Percentiles rank a stretch among this genome's conserved stretches.
phyloP scores from a whole-genome alignment of 2,797 vertebrate genomes.

The Antennarius maculatus region DNA sequence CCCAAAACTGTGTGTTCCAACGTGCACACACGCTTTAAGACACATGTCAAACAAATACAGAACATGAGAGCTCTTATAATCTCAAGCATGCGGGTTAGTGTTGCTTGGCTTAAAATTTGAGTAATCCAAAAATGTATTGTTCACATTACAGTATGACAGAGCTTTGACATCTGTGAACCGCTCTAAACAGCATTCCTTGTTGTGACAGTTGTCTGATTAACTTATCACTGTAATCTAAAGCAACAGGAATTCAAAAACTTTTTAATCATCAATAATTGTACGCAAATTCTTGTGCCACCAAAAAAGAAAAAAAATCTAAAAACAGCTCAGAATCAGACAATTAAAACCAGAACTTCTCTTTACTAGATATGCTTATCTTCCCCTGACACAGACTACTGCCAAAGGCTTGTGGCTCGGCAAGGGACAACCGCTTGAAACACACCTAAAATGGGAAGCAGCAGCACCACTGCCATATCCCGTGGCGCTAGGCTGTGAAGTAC shows the following conservation, averaged over 20 bases:
- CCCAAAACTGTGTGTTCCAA: not conserved
- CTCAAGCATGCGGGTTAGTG: conserved; percentile 39
- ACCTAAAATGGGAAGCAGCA: conserved; percentile 69
- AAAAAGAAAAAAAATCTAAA: conserved; percentile 16
- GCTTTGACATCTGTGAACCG: not conserved
- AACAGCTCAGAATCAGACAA: conserved; percentile 4
- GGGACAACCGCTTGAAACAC: conserved; percentile 64
- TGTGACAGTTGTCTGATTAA: conserved; percentile 32
- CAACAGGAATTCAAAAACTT: conserved; percentile 2
- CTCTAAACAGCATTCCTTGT: conserved; percentile 45
- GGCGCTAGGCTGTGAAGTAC: conserved; percentile 63
- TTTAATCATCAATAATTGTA: not conserved
- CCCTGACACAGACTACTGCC: conserved; percentile 59
- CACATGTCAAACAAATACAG: conserved; percentile 20
- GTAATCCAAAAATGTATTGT: conserved; percentile 7
- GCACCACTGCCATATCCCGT: conserved; percentile 74
- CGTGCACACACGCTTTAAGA: conserved; percentile 31
- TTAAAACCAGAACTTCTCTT: conserved; percentile 26
- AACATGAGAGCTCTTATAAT: conserved; percentile 33
- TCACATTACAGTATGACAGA: conserved; percentile 1
- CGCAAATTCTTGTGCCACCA: too few relatives aligned
- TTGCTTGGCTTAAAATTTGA: conserved; percentile 4
- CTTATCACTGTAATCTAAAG: not conserved
- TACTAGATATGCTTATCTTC: conserved; percentile 66
- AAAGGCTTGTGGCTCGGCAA: conserved; percentile 65